These are phyloP conservation scores for Spatulosminthurus flaviceps DNA, from an alignment of 2,888 invertebrate species.

Conservation along the genomic window DNA sequence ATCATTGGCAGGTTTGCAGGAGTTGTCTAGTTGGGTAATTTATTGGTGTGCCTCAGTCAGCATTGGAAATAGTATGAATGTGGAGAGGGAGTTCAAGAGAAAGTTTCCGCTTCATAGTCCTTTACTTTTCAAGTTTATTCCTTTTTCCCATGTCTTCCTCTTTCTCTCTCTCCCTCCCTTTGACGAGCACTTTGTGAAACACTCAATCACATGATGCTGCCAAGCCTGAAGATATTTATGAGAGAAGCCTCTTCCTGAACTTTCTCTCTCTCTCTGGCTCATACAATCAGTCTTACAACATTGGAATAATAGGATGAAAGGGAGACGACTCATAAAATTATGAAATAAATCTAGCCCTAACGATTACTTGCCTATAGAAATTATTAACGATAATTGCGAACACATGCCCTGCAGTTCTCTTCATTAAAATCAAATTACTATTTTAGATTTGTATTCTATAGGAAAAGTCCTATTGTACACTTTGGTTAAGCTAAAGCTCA, in stretches of 20 bases:
- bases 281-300: background rate
- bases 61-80: background rate
- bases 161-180: too few species aligned
- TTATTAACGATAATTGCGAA: conserved; percentile 9
- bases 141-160: too few species aligned
- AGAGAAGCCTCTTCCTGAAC: too few species aligned
- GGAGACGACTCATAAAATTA: conserved; percentile 6
- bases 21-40: too few species aligned
- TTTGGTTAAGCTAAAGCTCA: background rate
- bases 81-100: background rate
- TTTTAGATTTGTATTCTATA: background rate
- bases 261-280: background rate
- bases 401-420: conserved; percentile 4
- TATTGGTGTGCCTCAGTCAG: background rate
- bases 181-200: too few species aligned
- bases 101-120: background rate
- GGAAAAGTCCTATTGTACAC: too few species aligned
- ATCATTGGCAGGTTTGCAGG: too few species aligned
- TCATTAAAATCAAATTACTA: conserved; percentile 14
- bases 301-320: background rate
- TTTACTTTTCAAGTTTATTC: too few species aligned
- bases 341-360: conserved; percentile 8
- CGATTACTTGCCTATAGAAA: background rate
- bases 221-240: conserved; percentile 1
- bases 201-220: background rate